Conservation (phyloP, 2,797 vertebrate genomes). For the Sphenodon punctatus region DNA sequence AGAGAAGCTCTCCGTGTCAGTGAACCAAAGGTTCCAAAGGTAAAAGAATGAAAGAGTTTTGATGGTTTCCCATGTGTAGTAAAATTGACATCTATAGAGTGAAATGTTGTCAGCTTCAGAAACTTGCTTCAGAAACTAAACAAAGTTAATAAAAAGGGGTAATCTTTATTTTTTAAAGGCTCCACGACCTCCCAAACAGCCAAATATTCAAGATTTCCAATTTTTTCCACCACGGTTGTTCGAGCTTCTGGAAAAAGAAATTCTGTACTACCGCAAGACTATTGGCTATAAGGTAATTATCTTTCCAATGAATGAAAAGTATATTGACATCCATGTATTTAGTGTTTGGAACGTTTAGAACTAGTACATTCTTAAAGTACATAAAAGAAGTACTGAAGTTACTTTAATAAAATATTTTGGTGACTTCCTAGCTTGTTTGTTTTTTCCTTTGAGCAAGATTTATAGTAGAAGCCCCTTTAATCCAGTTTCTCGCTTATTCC, state of each 20-base stretch:
- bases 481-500: no score
- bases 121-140: neutral
- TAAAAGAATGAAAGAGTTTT: slow-evolving; percentile 46
- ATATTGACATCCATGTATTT: neutral
- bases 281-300: slow-evolving; percentile 86
- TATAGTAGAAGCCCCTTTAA: no score
- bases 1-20: slow-evolving; percentile 87
- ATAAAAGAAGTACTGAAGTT: neutral
- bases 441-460: neutral
- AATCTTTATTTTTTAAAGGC: slow-evolving; percentile 71
- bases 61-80: neutral
- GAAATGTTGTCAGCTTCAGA: neutral
- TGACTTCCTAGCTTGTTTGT: neutral
- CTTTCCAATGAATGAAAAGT: neutral
- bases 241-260: slow-evolving; percentile 89
- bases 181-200: slow-evolving; percentile 87
- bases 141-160: neutral
- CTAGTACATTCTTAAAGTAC: neutral
- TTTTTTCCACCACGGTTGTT: slow-evolving; percentile 88
- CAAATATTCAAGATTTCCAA: slow-evolving; percentile 90
- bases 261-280: slow-evolving; percentile 87
- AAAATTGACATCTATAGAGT: neutral
- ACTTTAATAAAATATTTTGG: neutral
- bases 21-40: slow-evolving; percentile 87
- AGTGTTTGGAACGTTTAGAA: neutral